Percentiles rank a stretch among this genome's conserved stretches.
Evolutionary conservation across 2,113 vertebrate genomes (phyloP).

Genomic region (Ceratotherium simum): DNA sequence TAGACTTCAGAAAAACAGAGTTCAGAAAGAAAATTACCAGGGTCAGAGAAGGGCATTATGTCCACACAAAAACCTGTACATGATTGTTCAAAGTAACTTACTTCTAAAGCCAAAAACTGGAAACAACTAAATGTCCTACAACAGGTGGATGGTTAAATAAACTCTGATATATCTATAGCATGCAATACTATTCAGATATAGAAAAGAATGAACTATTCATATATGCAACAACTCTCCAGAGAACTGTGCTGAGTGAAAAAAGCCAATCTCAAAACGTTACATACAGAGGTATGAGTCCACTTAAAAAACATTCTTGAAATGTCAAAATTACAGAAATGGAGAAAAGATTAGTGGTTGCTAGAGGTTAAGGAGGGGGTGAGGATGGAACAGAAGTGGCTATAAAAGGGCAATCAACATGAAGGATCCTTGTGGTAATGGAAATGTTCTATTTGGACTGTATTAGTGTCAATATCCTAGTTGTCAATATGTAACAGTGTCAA

Average conservation of each 20-base stretch:
- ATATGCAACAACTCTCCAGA: not conserved
- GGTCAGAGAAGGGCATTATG: not conserved
- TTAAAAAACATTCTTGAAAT: not conserved
- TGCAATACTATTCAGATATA: not conserved
- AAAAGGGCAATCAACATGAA: not conserved
- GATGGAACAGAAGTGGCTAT: not conserved
- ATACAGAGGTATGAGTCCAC: not conserved
- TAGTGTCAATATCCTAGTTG: not conserved
- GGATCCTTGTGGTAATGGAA: not conserved
- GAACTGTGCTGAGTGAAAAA: not conserved
- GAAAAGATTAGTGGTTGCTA: not conserved
- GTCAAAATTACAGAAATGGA: not conserved
- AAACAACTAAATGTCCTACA: not conserved
- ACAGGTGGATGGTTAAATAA: not conserved
- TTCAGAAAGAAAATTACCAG: constrained; percentile 37
- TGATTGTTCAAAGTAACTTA: not conserved
- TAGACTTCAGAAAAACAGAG: not conserved
- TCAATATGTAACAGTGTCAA: too few relatives aligned
- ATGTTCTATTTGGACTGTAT: not conserved
- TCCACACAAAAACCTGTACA: not conserved
- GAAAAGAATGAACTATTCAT: constrained; percentile 43
- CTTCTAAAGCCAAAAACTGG: constrained; percentile 31
- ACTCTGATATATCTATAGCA: not conserved
- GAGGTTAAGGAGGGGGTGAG: not conserved
- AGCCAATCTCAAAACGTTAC: not conserved